Conservation (phyloP, 2,113 vertebrate genomes). For the Pygoscelis adeliae region DNA sequence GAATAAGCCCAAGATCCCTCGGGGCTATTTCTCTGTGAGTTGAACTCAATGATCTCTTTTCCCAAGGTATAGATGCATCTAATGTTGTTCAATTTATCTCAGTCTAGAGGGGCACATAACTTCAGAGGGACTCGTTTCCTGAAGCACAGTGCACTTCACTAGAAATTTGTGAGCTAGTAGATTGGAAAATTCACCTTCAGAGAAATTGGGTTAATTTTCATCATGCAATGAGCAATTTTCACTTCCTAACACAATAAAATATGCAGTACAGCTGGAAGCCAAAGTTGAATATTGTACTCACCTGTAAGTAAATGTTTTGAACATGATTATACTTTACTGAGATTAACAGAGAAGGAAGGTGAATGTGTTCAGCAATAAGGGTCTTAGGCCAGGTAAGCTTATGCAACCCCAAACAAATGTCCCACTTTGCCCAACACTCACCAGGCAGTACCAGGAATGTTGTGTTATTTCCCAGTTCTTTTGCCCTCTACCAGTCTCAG, state of each 20-base stretch:
- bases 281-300: background rate
- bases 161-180: background rate
- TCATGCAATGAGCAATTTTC: background rate
- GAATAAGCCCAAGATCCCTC: background rate
- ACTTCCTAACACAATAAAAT: background rate
- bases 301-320: background rate
- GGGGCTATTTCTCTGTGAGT: constrained; percentile 21
- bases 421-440: background rate
- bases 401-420: background rate
- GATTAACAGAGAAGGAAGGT: background rate
- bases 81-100: constrained; percentile 41
- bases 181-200: background rate
- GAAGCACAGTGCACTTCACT: background rate
- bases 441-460: background rate
- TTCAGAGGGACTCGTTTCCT: background rate
- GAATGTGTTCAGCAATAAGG: background rate
- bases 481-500: background rate
- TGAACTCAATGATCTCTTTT: constrained; percentile 51
- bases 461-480: background rate
- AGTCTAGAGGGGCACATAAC: constrained; percentile 49
- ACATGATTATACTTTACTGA: background rate
- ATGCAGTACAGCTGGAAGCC: background rate
- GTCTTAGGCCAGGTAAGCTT: background rate
- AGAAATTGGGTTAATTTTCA: background rate
- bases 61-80: constrained; percentile 49